Base-by-base conservation (phyloP, 1,140 invertebrate species). In the Varroa destructor region DNA sequence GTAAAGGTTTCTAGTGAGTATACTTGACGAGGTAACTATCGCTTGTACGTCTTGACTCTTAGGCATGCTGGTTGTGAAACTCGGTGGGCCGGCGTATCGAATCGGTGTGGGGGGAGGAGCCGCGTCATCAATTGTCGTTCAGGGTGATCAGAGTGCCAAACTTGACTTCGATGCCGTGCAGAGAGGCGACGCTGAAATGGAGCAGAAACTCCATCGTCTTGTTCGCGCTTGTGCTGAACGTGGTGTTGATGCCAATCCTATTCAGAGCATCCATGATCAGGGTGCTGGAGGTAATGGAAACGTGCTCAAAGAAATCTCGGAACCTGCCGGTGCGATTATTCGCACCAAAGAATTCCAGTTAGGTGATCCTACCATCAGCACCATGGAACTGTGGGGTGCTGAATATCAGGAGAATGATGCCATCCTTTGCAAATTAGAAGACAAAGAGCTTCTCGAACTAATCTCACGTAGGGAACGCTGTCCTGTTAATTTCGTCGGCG, bases 381-480 rank as follows among this genome's bases (percentile, higher is more conserved):
- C 91, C 0, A 79, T 97, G 72, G 95, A 98, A 79, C 79, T 98
- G 4, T 98, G 95, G 95, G 93, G 93, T 0, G 95, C 94, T 0
- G 95, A 99, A 79, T 99, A 97, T 77, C 95, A 98, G 82, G 95
- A 98, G 80, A 96, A 89, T 75, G 87, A 97, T 80, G 94, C 93
- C 0, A 81, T 95, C 56, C 79, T 97, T 0, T 88, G 91, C 74
- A 82, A 81, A 56, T 80, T 85, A 0, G 73, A 87, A 71, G 83
- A 89, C 75, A 81, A 85, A 8, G 72, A 80, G 12, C 73, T 88
- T 1, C 80, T 97, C 0, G 81, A 87, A 76, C 82, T 84, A 75
- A 90, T 98, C 71, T 87, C 89, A 56, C 77, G 81, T 14, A 83
- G 95, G 73, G 95, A 98, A 83, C 85, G 90, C 74, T 97, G 95